These are phyloP conservation scores for Suillia variegata DNA, from an alignment of 2,888 invertebrate genomes.

Conservation along the genomic window DNA sequence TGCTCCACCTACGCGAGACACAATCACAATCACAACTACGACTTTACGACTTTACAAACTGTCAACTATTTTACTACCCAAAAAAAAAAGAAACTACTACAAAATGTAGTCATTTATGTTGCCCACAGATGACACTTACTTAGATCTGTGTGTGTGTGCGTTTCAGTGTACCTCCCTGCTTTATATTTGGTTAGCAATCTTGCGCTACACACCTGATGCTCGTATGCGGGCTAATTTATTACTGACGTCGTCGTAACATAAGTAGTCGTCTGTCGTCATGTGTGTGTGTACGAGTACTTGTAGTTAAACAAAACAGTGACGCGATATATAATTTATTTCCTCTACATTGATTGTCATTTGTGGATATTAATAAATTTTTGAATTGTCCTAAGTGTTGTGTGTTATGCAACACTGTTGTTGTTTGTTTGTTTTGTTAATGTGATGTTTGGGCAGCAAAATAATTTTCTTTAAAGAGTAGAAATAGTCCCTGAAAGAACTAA, in stretches of 20 bases:
- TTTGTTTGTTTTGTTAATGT: too few relatives aligned
- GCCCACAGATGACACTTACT: neutral
- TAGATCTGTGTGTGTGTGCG: neutral
- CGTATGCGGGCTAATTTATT: slow-evolving; percentile 49
- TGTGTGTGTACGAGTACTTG: too few relatives aligned
- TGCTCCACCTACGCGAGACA: neutral
- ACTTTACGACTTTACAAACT: neutral
- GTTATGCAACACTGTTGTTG: too few relatives aligned
- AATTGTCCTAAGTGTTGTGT: too few relatives aligned
- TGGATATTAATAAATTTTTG: too few relatives aligned
- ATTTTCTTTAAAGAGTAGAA: too few relatives aligned
- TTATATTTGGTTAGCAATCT: neutral
- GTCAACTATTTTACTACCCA: neutral
- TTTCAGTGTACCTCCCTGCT: neutral
- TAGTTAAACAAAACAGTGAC: too few relatives aligned
- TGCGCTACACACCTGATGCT: slow-evolving; percentile 34
- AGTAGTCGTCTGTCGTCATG: too few relatives aligned
- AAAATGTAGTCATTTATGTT: neutral
- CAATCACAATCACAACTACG: neutral
- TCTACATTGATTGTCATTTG: too few relatives aligned
- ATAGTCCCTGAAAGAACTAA: too few relatives aligned
- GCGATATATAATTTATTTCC: too few relatives aligned
- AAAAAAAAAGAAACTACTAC: neutral
- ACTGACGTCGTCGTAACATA: slow-evolving; percentile 13
- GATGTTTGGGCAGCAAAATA: too few relatives aligned